Evolutionary conservation across 37 sponge, comb jelly and placozoan species (phyloP).

Genomic region (Agelas oroides): DNA sequence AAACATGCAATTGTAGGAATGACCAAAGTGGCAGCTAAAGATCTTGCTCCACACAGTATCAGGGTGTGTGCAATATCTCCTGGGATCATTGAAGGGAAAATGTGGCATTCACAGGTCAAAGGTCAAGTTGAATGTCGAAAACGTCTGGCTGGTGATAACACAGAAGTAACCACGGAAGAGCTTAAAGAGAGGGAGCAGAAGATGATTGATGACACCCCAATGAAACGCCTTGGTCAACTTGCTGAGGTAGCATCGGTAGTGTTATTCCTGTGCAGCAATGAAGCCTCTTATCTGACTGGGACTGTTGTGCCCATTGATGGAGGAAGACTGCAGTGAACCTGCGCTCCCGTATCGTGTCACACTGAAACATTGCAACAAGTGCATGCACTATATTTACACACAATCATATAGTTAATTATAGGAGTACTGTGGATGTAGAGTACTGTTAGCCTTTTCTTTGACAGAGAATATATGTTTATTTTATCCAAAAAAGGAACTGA

Average conservation of each 20-base stretch:
- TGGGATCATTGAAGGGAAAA: conserved; percentile 78
- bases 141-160: conserved; percentile 12
- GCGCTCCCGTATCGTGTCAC: too few relatives aligned
- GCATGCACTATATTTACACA: neutral
- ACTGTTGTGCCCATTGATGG: conserved; percentile 76
- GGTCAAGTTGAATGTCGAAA: conserved; percentile 66
- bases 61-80: conserved; percentile 87
- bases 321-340: conserved; percentile 52
- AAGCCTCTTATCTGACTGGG: conserved; percentile 86
- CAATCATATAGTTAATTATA: too few relatives aligned
- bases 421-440: too few relatives aligned
- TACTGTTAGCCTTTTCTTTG: neutral
- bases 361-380: too few relatives aligned
- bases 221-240: conserved; percentile 67
- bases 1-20: conserved; percentile 89
- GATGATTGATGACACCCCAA: conserved; percentile 70
- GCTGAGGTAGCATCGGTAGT: conserved; percentile 83
- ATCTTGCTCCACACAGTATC: conserved; percentile 75
- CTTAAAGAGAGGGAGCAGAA: conserved; percentile 38
- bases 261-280: conserved; percentile 76
- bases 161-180: conserved; percentile 45
- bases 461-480: too few relatives aligned
- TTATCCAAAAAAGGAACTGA: too few relatives aligned
- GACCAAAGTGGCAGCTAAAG: conserved; percentile 85
- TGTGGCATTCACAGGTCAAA: conserved; percentile 82